Conservation (phyloP, 1,140 invertebrate species). For the Sminthurides bifidus region DNA sequence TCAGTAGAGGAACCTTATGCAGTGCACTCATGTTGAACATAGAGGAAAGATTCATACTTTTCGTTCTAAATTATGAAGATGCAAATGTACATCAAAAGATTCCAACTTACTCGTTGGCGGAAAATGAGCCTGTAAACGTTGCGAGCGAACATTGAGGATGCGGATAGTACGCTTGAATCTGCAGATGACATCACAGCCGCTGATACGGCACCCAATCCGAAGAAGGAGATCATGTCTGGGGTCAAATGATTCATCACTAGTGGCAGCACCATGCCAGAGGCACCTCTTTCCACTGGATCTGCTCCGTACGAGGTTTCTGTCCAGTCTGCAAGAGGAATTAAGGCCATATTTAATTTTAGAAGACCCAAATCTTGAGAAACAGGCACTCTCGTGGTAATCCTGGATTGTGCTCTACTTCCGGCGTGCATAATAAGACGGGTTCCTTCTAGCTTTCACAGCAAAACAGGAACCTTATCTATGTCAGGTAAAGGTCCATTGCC, state of each 20-base stretch:
- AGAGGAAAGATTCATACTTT: too few relatives aligned
- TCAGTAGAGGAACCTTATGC: too few relatives aligned
- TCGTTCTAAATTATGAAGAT: neutral
- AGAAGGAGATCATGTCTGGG: conserved; percentile 50
- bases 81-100: neutral
- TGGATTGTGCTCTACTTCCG: too few relatives aligned
- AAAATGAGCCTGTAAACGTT: conserved; percentile 65
- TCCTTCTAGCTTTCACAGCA: too few relatives aligned
- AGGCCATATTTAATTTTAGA: too few relatives aligned
- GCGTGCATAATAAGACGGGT: too few relatives aligned
- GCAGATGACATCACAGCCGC: conserved; percentile 73
- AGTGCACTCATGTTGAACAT: too few relatives aligned
- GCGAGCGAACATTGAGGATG: conserved; percentile 67
- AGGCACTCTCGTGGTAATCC: too few relatives aligned
- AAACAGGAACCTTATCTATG: too few relatives aligned
- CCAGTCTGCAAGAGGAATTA: conserved; percentile 52
- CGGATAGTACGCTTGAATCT: conserved; percentile 61
- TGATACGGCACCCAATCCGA: conserved; percentile 65
- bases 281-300: conserved; percentile 36
- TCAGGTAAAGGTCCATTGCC: too few relatives aligned
- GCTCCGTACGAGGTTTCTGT: conserved; percentile 42
- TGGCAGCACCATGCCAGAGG: conserved; percentile 54
- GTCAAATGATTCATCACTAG: conserved; percentile 62
- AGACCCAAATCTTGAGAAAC: too few relatives aligned
- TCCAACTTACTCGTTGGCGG: conserved; percentile 47